These are phyloP conservation scores for Oreortyx pictus DNA, from an alignment of 2,797 vertebrate genomes.

Conservation along the genomic window DNA sequence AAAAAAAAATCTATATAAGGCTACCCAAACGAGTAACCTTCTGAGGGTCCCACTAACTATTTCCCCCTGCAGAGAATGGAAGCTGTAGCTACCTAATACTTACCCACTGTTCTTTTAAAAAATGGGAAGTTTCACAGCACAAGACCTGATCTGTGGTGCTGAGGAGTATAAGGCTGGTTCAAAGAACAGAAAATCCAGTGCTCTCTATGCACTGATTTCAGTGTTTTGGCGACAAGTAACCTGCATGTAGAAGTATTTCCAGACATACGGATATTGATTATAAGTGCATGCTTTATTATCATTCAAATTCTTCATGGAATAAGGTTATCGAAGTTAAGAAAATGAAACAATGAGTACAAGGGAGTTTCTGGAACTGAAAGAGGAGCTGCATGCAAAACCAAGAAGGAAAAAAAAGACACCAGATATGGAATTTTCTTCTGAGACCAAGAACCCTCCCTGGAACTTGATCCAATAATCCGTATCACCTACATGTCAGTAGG, in stretches of 20 bases:
- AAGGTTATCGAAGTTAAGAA: neutral
- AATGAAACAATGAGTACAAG: neutral
- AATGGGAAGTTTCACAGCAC: neutral
- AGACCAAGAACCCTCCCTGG: conserved; percentile 19
- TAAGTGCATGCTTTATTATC: neutral
- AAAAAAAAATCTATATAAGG: neutral
- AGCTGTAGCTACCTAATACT: neutral
- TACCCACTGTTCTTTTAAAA: neutral
- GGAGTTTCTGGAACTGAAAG: neutral
- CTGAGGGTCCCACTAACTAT: neutral
- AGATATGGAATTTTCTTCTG: conserved; percentile 21
- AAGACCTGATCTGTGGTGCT: neutral
- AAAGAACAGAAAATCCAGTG: neutral
- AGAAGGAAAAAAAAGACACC: conserved; percentile 2
- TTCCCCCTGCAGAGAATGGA: neutral
- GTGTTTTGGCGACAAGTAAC: neutral
- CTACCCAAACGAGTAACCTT: neutral
- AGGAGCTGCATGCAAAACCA: conserved; percentile 30
- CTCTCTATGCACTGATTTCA: neutral
- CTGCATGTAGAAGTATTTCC: neutral
- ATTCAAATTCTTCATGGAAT: neutral
- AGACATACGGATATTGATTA: too few relatives aligned
- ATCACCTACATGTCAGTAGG: conserved; percentile 40
- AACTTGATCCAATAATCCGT: conserved; percentile 51
- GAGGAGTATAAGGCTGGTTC: neutral